Evolutionary conservation across 2,113 vertebrate species (phyloP), one percentile per base, ranked within the genome.

Genomic region (Hyperoodon ampullatus): DNA sequence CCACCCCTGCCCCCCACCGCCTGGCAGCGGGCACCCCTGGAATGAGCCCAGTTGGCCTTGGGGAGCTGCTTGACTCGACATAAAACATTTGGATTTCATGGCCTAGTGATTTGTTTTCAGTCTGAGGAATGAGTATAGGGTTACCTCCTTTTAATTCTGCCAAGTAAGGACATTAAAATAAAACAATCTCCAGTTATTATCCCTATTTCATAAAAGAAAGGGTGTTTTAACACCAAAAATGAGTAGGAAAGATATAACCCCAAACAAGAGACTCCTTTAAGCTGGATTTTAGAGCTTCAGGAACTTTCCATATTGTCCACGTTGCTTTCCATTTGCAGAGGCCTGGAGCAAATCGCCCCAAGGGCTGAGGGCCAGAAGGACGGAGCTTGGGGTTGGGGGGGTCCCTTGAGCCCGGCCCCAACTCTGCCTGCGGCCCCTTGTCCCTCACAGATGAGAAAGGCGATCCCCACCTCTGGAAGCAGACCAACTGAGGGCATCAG

Each of bases 71-170:
- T 33, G 55, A 72, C 77, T 70, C 85, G 35, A 50, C 85, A 55
- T 28, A 50, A 60, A 89, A 72, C 93, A 65, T 89, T 93, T 78
- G 63, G 96, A 71, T 78, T 77, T 70, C 89, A 65, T 47, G 78
- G 96, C 42, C 53, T 70, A 55, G 61, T 35, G 77, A 92, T 84
- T 83, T 77, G 68, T 84, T 96, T 96, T 74, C 93, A 63, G 75
- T 61, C 70, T n/a, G 77, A 82, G 61, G 81, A 66, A 61, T 44
- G 77, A 63, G 35, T 42, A 65, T 84, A 89, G 53, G 44, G 33
- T 89, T 89, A 71, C 84, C 18, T 44, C 44, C 77, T 88, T 94
- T 92, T 24, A 65, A 63, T 63, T 70, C 53, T 42, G 77, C 89
- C 93, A 72, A 92, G 93, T 30, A 35, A 71, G 72, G 93, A 83